Base-by-base conservation (phyloP, 2,888 invertebrate genomes). In the Hydrotaea diabolus region DNA sequence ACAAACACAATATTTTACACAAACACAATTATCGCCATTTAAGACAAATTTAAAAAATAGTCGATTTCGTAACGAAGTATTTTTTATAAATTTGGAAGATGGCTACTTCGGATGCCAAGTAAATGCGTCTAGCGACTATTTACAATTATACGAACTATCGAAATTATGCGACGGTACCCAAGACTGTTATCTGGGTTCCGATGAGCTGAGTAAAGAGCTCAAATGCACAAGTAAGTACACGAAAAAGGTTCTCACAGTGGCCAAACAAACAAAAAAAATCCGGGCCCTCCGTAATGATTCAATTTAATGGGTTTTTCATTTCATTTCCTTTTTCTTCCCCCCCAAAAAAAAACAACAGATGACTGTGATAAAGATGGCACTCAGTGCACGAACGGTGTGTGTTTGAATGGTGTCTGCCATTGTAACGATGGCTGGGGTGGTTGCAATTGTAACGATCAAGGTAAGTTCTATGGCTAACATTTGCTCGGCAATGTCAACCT, bases 61-160 rank as follows among this genome's bases (percentile, higher is more conserved):
- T 91, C 92, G 92, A 94, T 95, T 96, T 94, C 96, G 95, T 94
- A 95, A 96, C 93, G 98, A 98, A 95, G 96, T 98, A 93, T 98
- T 98, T 95, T 97, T 98, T 94, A 95, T 98, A 93, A 98, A 98
- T 94, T 95, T 98, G 93, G 98, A 98, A 94, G 98, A 98, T 94
- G 98, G 98, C 92, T 98, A 97, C 93, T 98, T 98, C 94, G 98
- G 98, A 91, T 98, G 98, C 94, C 98, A 98, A 95, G 97, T 98
- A 90, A 98, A 98, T 94, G 97, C 97, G 94, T 98, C 98, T 90
- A 96, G 97, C 92, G 97, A 98, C 93, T 96, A 98, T 92, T 94
- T 98, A 93, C 98, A 98, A 94, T 94, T 98, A 92, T 97, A 97
- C 94, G 97, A 98, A 94, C 94, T 98, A 93, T 98, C 98, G 89